Conservation (phyloP, 2,113 vertebrate species). For the Megaceryle torquata region DNA sequence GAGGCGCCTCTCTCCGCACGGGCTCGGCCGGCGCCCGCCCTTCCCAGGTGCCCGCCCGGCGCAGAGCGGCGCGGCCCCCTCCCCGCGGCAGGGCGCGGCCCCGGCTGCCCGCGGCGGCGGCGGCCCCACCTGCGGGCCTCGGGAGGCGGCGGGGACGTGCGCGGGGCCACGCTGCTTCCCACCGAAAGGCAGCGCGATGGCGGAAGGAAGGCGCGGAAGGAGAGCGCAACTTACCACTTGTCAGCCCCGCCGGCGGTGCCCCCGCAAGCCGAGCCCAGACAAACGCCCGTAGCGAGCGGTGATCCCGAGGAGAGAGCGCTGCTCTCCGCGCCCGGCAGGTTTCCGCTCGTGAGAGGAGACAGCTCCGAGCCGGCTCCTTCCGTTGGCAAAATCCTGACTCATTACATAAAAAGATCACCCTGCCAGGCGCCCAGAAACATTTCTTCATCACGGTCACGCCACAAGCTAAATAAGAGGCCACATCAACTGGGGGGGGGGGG, state of each 20-base stretch:
- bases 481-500: slow-evolving; percentile 20
- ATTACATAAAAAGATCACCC: slow-evolving; percentile 73
- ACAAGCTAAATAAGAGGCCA: slow-evolving; percentile 71
- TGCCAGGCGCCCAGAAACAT: slow-evolving; percentile 71
- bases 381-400: slow-evolving; percentile 74
- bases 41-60: no score
- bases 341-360: background rate
- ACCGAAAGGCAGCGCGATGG: background rate
- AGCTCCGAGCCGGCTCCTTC: slow-evolving; percentile 47
- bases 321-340: background rate
- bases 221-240: slow-evolving; percentile 7
- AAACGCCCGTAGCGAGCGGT: background rate
- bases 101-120: background rate
- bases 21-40: no score
- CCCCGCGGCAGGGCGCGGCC: background rate
- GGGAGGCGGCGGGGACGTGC: background rate
- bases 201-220: background rate
- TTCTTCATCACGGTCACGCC: slow-evolving; percentile 74
- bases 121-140: background rate
- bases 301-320: background rate
- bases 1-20: no score
- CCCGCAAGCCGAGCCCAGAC: background rate
- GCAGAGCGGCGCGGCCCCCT: background rate
- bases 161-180: background rate
- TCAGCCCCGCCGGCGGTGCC: background rate